Conservation (phyloP, 1,140 invertebrate genomes). For the Solen grandis region DNA sequence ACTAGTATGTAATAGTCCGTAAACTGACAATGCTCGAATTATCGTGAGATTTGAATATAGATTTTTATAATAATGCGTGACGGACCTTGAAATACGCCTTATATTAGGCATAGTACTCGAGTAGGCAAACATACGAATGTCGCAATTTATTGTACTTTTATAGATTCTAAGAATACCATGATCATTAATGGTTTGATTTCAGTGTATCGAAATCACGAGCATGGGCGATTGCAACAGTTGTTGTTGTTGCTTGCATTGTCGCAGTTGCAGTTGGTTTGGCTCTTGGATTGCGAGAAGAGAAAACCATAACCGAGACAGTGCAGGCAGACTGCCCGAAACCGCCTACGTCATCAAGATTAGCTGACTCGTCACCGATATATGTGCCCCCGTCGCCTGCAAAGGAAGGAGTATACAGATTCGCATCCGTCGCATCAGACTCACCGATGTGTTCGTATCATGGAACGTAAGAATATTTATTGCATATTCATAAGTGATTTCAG, state of each 20-base stretch:
- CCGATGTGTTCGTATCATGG: constrained; percentile 11
- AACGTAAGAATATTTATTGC: constrained; percentile 17
- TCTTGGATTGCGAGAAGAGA: constrained; percentile 2
- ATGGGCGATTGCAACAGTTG: constrained; percentile 16
- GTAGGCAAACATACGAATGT: no score
- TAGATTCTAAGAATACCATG: no score
- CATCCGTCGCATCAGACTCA: constrained; percentile 22
- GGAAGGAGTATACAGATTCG: constrained; percentile 37
- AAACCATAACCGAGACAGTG: neutral
- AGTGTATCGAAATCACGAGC: constrained; percentile 21
- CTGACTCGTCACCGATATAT: constrained; percentile 21
- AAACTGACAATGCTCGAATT: no score
- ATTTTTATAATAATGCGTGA: no score
- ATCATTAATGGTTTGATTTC: no score
- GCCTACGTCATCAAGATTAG: constrained; percentile 30
- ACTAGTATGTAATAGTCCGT: no score
- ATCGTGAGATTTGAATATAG: no score
- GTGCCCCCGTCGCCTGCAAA: neutral
- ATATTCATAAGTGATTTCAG: neutral
- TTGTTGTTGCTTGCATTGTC: constrained; percentile 24
- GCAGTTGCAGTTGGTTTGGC: constrained; percentile 25
- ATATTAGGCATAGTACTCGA: no score
- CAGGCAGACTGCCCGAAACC: neutral
- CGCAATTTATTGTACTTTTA: no score
- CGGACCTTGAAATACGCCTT: no score